Conservation (phyloP, 2,888 invertebrate species). For the Kryphioiulus occultus region DNA sequence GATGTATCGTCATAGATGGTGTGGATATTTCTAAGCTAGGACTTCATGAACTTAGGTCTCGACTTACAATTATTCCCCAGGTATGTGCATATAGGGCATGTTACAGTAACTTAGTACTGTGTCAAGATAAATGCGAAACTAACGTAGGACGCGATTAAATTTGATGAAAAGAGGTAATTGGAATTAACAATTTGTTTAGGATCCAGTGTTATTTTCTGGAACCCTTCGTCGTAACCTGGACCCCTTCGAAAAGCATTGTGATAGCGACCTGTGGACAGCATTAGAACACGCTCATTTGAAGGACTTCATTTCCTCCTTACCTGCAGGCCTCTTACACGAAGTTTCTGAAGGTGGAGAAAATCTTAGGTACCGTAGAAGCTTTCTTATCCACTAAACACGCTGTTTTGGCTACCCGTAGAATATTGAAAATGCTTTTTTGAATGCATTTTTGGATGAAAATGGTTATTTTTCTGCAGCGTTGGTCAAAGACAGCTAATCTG, state of each 20-base stretch:
- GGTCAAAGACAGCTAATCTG: constrained; percentile 56
- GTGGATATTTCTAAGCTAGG: constrained; percentile 82
- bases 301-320: constrained; percentile 78
- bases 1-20: constrained; percentile 83
- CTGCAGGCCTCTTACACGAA: constrained; percentile 80
- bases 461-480: constrained; percentile 51
- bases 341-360: constrained; percentile 93
- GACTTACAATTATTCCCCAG: constrained; percentile 63
- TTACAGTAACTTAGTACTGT: neutral
- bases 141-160: neutral
- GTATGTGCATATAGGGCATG: constrained; percentile 55
- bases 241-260: constrained; percentile 80
- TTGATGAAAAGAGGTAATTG: too few species aligned
- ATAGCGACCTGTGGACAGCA: constrained; percentile 86
- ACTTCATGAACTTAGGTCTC: constrained; percentile 61
- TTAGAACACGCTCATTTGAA: constrained; percentile 90
- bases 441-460: neutral
- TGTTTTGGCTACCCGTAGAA: too few species aligned
- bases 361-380: constrained; percentile 62
- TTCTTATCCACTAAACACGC: neutral
- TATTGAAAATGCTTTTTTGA: too few species aligned
- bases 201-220: constrained; percentile 94
- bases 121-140: neutral
- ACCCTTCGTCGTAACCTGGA: constrained; percentile 90
- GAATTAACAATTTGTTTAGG: constrained; percentile 68